These are phyloP conservation scores for Sturnira hondurensis DNA, from an alignment of 2,113 vertebrate species.

Conservation along the genomic window DNA sequence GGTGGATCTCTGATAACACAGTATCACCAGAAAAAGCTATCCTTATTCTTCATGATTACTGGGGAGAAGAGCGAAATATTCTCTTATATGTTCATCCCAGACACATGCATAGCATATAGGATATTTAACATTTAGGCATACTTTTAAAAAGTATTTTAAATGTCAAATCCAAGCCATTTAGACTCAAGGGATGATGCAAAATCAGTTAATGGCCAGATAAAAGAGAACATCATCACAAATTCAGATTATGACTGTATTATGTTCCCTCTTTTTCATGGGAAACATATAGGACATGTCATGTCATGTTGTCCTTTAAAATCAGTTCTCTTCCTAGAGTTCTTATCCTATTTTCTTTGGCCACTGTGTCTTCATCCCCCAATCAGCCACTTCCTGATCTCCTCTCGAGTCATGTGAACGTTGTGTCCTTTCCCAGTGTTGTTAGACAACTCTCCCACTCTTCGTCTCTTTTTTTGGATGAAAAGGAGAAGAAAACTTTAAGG, in stretches of 20 bases:
- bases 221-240: background rate
- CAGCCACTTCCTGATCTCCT: background rate
- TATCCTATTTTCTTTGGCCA: background rate
- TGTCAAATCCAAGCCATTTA: background rate
- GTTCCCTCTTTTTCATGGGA: background rate
- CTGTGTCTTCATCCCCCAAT: background rate
- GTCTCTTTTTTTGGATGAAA: background rate
- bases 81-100: background rate
- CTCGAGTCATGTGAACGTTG: background rate
- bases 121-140: background rate
- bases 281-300: background rate
- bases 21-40: background rate
- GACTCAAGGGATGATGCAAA: background rate
- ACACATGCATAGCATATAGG: background rate
- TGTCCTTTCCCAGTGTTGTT: background rate
- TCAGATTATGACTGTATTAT: background rate
- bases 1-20: background rate
- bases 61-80: background rate
- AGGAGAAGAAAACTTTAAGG: background rate
- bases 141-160: background rate
- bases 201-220: background rate
- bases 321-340: background rate
- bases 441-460: fast-evolving
- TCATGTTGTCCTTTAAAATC: background rate
- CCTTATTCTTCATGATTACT: background rate